A percentile compares a stretch with the other conserved stretches of the same genome.
These are phyloP conservation scores for Cherax quadricarinatus DNA, from an alignment of 1,140 invertebrate genomes.

Conservation along the genomic window DNA sequence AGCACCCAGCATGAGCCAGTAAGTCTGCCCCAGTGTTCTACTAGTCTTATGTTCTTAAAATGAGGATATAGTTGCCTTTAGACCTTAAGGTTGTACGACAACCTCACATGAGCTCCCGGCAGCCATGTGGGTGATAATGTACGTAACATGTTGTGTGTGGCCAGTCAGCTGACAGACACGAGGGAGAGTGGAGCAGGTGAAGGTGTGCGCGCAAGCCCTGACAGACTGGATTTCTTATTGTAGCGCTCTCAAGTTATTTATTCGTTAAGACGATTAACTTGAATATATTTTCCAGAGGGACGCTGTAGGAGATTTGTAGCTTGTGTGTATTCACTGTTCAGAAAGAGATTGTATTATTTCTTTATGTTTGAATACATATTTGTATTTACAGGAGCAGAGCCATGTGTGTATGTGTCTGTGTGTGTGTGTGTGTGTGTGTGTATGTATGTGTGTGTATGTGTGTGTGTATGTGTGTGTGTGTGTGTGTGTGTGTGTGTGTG, in stretches of 20 bases:
- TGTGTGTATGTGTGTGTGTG: too few relatives aligned
- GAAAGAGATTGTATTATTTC: too few relatives aligned
- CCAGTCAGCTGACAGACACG: slow-evolving; percentile 27
- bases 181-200: neutral
- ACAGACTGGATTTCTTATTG: neutral
- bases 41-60: neutral
- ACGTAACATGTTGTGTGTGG: neutral
- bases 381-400: neutral
- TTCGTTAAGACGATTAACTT: too few relatives aligned
- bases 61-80: neutral
- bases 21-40: too few relatives aligned
- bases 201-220: neutral
- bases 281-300: too few relatives aligned
- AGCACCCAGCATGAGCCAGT: too few relatives aligned
- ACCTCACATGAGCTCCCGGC: slow-evolving; percentile 8
- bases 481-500: too few relatives aligned
- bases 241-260: neutral
- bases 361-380: neutral
- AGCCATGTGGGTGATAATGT: neutral
- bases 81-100: slow-evolving; percentile 37
- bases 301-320: neutral
- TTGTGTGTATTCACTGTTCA: neutral
- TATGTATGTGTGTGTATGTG: too few relatives aligned
- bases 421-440: too few relatives aligned
- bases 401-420: neutral